Conservation (phyloP, 2,797 vertebrate species). For the Sebastes nivosus region DNA sequence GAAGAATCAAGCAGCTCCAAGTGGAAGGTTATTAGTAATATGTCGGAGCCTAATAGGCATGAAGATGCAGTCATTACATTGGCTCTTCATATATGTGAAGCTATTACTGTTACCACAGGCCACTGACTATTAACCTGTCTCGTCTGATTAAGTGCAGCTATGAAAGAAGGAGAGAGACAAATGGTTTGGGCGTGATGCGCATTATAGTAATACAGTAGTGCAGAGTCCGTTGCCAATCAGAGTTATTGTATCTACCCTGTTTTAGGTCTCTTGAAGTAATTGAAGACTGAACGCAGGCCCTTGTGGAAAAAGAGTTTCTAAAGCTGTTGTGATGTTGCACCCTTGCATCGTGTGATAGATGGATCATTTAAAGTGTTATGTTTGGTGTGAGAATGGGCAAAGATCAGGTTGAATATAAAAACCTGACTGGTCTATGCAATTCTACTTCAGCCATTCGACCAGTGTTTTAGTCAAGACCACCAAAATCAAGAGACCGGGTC, state of each 20-base stretch:
- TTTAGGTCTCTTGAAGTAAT: not conserved
- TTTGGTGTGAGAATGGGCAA: not conserved
- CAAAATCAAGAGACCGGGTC: not conserved
- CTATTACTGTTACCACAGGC: conserved; percentile 62
- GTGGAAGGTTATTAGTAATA: conserved; percentile 56
- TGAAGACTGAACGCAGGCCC: not conserved
- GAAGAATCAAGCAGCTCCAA: conserved; percentile 22
- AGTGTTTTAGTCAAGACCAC: not conserved
- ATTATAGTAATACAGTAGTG: not conserved
- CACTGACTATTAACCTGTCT: conserved; percentile 65
- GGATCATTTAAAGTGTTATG: not conserved
- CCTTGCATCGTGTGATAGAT: not conserved
- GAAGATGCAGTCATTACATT: conserved; percentile 54
- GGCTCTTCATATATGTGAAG: conserved; percentile 61
- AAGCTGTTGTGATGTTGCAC: not conserved
- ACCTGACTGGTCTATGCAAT: not conserved
- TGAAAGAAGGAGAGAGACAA: conserved; percentile 27
- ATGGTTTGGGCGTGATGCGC: not conserved
- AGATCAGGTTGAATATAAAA: not conserved
- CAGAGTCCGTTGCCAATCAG: not conserved
- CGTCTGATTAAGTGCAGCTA: conserved; percentile 59
- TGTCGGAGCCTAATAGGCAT: conserved; percentile 63
- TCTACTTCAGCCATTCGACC: not conserved
- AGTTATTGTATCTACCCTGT: not conserved
- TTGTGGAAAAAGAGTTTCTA: too few relatives aligned